These are phyloP conservation scores for Ceratotherium simum DNA, from an alignment of 2,113 vertebrate species.

Conservation along the genomic window DNA sequence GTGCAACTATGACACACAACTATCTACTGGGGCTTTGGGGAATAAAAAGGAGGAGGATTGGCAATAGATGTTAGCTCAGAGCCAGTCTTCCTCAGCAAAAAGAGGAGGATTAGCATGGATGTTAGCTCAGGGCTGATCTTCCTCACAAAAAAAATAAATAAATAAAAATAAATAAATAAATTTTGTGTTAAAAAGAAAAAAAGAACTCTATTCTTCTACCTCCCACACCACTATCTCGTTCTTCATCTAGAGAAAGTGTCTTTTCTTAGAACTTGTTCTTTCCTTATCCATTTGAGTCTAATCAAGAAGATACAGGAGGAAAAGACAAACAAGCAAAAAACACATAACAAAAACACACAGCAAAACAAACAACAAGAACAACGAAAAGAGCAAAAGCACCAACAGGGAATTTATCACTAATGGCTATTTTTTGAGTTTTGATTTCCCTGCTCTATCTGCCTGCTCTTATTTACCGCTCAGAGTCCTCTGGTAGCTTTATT, in stretches of 20 bases:
- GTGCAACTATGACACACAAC: too few species aligned
- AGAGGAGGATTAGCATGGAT: too few species aligned
- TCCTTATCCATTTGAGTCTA: neutral
- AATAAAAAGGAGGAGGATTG: too few species aligned
- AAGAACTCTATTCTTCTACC: neutral
- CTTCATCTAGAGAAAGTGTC: neutral
- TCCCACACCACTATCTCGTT: rapidly evolving
- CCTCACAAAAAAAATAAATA: too few species aligned
- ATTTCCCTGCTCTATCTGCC: neutral
- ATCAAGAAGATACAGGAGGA: neutral
- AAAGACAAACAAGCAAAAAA: neutral
- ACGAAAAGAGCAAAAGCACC: neutral
- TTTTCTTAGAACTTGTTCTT: neutral
- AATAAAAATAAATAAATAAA: too few species aligned
- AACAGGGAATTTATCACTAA: neutral
- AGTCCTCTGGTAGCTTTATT: neutral
- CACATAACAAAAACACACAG: neutral
- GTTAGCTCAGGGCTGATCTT: too few species aligned
- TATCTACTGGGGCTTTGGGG: too few species aligned
- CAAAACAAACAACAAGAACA: neutral
- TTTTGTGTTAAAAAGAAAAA: too few species aligned
- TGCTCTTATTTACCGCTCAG: neutral
- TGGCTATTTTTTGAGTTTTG: neutral
- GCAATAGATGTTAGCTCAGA: too few species aligned
- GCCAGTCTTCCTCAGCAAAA: too few species aligned